Percentiles rank a stretch among this genome's conserved stretches.
These are phyloP conservation scores for Mustelus asterias DNA, from an alignment of 2,113 vertebrate species.

Conservation along the genomic window DNA sequence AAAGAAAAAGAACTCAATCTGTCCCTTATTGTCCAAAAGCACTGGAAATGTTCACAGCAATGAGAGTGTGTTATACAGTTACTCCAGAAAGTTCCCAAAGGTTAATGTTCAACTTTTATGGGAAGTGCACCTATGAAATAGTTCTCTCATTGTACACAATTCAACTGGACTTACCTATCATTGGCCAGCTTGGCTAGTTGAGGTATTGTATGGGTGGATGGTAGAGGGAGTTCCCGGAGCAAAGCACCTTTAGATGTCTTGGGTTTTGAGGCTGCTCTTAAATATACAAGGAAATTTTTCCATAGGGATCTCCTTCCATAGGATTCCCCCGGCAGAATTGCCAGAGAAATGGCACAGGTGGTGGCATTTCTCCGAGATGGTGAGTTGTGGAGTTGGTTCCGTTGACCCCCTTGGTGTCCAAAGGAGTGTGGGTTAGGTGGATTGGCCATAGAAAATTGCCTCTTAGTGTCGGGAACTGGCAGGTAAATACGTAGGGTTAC, in stretches of 20 bases:
- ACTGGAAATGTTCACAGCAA: background rate
- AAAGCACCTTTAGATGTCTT: background rate
- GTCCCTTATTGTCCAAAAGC: background rate
- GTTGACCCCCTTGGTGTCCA: background rate
- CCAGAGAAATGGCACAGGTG: background rate
- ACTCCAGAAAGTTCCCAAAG: background rate
- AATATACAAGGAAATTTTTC: background rate
- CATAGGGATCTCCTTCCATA: background rate
- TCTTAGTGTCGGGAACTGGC: too few species aligned
- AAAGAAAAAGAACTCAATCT: background rate
- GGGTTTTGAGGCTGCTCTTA: background rate
- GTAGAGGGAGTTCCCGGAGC: background rate
- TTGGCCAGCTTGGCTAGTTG: background rate
- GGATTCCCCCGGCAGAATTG: background rate
- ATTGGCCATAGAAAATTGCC: too few species aligned
- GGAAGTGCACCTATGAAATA: background rate
- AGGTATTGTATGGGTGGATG: background rate
- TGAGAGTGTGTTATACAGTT: background rate
- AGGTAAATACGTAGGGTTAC: too few species aligned
- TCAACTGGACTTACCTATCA: too few species aligned
- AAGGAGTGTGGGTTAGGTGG: too few species aligned
- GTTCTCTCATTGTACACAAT: background rate
- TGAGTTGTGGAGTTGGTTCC: background rate
- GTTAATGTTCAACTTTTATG: background rate
- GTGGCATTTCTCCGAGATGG: background rate